Evolutionary conservation across 2,113 vertebrate genomes (phyloP).

Genomic region (Beaufortia kweichowensis): DNA sequence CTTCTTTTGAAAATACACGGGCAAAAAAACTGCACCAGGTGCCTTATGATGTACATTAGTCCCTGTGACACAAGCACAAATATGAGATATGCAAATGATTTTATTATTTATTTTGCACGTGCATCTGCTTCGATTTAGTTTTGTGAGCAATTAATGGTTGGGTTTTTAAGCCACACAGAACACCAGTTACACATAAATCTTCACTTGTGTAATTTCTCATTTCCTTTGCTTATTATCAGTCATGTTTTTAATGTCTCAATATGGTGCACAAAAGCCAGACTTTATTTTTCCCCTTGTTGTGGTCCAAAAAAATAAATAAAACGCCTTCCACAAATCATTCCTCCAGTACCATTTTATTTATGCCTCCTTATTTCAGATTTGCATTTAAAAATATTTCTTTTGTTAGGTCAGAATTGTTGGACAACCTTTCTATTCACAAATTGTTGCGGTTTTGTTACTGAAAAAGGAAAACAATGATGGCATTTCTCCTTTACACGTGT

Average conservation of each 20-base stretch:
- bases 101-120: conserved; percentile 9
- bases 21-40: conserved; percentile 30
- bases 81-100: conserved; percentile 14
- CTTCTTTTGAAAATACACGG: conserved; percentile 38
- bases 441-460: neutral
- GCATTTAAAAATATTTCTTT: neutral
- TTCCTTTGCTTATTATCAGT: neutral
- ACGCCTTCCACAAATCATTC: neutral
- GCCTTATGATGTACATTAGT: conserved; percentile 35
- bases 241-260: neutral
- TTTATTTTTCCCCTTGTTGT: neutral
- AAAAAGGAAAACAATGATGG: conserved; percentile 10
- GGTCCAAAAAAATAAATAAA: neutral
- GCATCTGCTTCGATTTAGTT: neutral
- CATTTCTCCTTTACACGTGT: conserved; percentile 17
- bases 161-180: neutral
- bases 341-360: neutral
- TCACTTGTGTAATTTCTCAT: neutral
- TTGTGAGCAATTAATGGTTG: neutral
- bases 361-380: neutral
- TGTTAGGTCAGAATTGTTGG: neutral
- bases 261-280: neutral
- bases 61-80: conserved; percentile 15
- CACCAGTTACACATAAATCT: neutral
- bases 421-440: neutral